These are phyloP conservation scores for Myripristis murdjan DNA, from an alignment of 2,797 vertebrate genomes.

Conservation along the genomic window DNA sequence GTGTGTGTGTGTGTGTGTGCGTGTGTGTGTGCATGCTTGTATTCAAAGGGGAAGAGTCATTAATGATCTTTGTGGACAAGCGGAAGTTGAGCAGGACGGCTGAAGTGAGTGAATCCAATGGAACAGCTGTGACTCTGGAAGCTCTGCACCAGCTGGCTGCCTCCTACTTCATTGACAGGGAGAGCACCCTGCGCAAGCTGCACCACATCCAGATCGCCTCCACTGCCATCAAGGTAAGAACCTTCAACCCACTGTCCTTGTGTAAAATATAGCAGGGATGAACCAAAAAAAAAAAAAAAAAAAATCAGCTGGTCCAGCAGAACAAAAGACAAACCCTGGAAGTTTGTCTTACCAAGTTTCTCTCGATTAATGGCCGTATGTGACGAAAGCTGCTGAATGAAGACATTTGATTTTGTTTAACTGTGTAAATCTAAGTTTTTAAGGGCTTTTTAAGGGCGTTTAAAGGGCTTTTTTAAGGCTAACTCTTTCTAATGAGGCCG, in stretches of 20 bases:
- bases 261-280: neutral
- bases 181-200: conserved; percentile 94
- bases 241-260: conserved; percentile 31
- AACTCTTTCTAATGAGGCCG: too few relatives aligned
- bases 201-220: conserved; percentile 98
- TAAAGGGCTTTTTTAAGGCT: too few relatives aligned
- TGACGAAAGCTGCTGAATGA: neutral
- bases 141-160: conserved; percentile 96
- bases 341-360: too few relatives aligned
- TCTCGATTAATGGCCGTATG: too few relatives aligned
- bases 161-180: conserved; percentile 97
- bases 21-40: conserved; percentile 9
- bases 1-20: conserved; percentile 10
- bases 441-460: too few relatives aligned
- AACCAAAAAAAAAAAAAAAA: too few relatives aligned
- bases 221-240: conserved; percentile 94
- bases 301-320: neutral
- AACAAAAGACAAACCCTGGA: too few relatives aligned
- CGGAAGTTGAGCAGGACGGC: conserved; percentile 92
- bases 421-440: neutral
- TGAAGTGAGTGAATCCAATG: conserved; percentile 90
- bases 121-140: conserved; percentile 92
- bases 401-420: conserved; percentile 28
- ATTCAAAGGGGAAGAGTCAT: conserved; percentile 93
- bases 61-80: conserved; percentile 99